A percentile compares a stretch with the other conserved stretches of the same genome.
phyloP scores from a whole-genome alignment of 2,888 invertebrate genomes.

The Notocelia uddmanniana region DNA sequence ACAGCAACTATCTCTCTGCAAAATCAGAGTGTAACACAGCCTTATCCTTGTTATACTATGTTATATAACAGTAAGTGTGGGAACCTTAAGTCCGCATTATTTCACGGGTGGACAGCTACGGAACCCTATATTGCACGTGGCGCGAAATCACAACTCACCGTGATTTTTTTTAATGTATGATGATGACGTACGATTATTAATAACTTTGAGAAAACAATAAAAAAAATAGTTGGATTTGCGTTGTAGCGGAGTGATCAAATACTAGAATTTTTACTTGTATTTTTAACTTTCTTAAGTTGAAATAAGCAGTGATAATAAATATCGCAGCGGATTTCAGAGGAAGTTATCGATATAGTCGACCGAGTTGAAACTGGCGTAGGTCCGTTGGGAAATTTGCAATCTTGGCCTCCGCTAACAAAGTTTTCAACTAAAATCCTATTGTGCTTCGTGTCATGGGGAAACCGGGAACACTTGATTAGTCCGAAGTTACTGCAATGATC shows the following conservation, averaged over 20 bases:
- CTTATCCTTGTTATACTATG: no score
- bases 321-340: conserved; percentile 68
- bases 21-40: no score
- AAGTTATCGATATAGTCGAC: conserved; percentile 81
- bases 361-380: conserved; percentile 80
- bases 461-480: conserved; percentile 74
- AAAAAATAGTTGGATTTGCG: background rate
- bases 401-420: conserved; percentile 83
- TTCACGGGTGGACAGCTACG: no score
- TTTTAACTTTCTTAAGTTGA: background rate
- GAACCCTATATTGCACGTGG: no score
- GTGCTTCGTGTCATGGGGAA: conserved; percentile 73
- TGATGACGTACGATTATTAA: background rate
- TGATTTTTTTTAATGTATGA: no score
- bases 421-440: conserved; percentile 84
- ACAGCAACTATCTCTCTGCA: no score
- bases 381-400: conserved; percentile 83
- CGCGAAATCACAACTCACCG: no score
- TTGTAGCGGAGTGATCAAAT: background rate
- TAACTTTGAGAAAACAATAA: background rate
- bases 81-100: no score
- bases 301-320: conserved; percentile 62
- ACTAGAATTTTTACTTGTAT: background rate
- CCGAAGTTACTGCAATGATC: conserved; percentile 38
- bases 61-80: no score